These are phyloP conservation scores for Phasianus colchicus DNA, from an alignment of 2,113 vertebrate genomes.

Conservation along the genomic window DNA sequence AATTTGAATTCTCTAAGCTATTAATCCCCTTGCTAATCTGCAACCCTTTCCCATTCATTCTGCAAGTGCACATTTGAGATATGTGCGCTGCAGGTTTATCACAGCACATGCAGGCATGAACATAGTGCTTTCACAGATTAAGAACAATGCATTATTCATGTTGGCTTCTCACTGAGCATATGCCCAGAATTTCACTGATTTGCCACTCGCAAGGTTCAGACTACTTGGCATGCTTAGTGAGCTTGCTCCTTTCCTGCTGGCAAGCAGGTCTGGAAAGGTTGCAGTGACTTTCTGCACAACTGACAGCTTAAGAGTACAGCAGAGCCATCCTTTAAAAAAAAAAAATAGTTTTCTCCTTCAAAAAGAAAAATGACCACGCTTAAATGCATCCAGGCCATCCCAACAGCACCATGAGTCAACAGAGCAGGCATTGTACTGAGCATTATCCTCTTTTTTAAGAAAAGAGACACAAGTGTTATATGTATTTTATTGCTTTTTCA, in stretches of 20 bases:
- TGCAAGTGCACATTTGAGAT: slow-evolving; percentile 28
- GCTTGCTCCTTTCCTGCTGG: background rate
- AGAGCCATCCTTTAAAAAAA: background rate
- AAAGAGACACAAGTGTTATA: background rate
- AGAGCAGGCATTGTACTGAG: background rate
- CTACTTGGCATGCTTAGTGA: background rate
- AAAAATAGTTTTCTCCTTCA: background rate
- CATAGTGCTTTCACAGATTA: background rate
- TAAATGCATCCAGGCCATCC: background rate
- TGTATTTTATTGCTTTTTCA: background rate
- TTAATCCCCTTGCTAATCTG: background rate
- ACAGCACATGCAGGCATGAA: background rate
- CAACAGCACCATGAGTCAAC: background rate
- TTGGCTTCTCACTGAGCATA: background rate
- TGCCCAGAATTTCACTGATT: background rate
- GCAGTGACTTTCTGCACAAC: background rate
- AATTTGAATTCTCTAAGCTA: background rate
- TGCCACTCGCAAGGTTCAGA: background rate
- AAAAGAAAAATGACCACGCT: background rate
- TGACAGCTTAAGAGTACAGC: background rate
- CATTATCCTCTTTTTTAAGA: background rate
- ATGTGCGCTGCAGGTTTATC: background rate
- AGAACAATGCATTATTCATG: slow-evolving; percentile 48
- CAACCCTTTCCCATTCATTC: background rate
- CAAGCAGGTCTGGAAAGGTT: background rate